Percentiles rank a stretch among this genome's conserved stretches.
phyloP scores from a whole-genome alignment of 2,888 invertebrate species.

The Ichneumon xanthorius region DNA sequence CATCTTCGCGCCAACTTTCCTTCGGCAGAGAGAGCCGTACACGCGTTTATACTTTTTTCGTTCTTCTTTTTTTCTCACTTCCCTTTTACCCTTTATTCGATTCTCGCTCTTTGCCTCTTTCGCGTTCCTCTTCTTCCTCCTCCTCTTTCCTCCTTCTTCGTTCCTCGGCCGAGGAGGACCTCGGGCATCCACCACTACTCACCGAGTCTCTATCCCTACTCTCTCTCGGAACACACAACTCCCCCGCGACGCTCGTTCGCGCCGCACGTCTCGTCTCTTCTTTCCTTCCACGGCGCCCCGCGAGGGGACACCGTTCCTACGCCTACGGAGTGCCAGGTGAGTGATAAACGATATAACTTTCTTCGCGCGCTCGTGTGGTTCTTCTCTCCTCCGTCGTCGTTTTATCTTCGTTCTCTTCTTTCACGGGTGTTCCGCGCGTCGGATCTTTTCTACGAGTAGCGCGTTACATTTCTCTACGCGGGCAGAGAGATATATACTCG shows the following conservation, averaged over 20 bases:
- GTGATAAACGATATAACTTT: conserved; percentile 81
- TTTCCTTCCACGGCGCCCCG: conserved; percentile 69
- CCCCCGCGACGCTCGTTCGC: conserved; percentile 56
- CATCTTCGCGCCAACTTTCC: conserved; percentile 41
- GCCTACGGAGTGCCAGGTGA: conserved; percentile 80
- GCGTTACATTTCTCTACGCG: conserved; percentile 13
- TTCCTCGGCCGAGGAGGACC: conserved; percentile 31
- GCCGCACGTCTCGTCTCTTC: conserved; percentile 67
- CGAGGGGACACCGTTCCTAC: conserved; percentile 75
- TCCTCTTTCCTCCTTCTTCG: conserved; percentile 50
- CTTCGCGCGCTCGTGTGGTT: conserved; percentile 72
- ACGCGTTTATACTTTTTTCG: conserved; percentile 43
- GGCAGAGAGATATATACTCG: background rate
- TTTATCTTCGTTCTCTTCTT: conserved; percentile 49
- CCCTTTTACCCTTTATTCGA: conserved; percentile 49
- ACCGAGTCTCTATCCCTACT: conserved; percentile 31
- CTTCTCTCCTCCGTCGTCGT: conserved; percentile 48
- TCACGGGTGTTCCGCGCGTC: conserved; percentile 11
- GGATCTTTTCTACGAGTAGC: conserved; percentile 19
- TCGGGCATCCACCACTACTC: conserved; percentile 42
- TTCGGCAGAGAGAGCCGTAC: conserved; percentile 10
- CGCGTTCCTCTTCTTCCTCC: conserved; percentile 37
- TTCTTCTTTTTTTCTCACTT: conserved; percentile 42
- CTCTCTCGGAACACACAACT: conserved; percentile 25
- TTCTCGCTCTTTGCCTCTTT: conserved; percentile 63